Percentiles rank a stretch among this genome's conserved stretches.
phyloP scores from a whole-genome alignment of 2,888 invertebrate genomes.

The Nomada hirtipes region DNA sequence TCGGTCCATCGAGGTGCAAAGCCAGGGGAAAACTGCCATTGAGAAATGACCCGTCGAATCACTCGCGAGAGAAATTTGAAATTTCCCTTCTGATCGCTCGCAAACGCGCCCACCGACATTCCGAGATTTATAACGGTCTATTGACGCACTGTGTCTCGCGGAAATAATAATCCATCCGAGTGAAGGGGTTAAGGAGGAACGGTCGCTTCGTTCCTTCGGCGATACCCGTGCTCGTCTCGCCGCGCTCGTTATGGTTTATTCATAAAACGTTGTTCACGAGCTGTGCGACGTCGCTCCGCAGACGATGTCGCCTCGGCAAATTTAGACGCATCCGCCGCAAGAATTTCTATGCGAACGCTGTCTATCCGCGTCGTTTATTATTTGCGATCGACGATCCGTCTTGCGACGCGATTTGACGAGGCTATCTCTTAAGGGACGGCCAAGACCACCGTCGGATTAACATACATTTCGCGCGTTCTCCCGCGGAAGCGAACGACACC shows the following conservation, averaged over 20 bases:
- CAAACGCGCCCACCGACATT: too few species aligned
- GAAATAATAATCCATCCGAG: constrained; percentile 49
- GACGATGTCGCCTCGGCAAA: constrained; percentile 33
- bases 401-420: background rate
- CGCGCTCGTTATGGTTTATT: constrained; percentile 70
- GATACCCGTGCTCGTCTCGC: constrained; percentile 25
- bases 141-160: constrained; percentile 46
- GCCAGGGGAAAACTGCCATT: background rate
- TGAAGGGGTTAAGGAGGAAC: constrained; percentile 27
- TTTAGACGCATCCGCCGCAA: constrained; percentile 41
- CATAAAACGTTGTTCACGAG: constrained; percentile 55
- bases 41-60: constrained; percentile 42
- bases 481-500: background rate
- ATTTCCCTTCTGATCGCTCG: background rate
- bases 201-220: constrained; percentile 34
- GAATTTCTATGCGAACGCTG: constrained; percentile 33
- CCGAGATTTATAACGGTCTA: constrained; percentile 58
- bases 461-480: background rate
- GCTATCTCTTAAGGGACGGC: background rate
- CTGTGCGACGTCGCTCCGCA: constrained; percentile 19
- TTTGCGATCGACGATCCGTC: constrained; percentile 12
- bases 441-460: background rate
- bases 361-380: constrained; percentile 35
- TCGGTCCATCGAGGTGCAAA: too few species aligned
- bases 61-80: constrained; percentile 21